phyloP scores from a whole-genome alignment of 2,797 vertebrate genomes.

The Naso thynnoides region DNA sequence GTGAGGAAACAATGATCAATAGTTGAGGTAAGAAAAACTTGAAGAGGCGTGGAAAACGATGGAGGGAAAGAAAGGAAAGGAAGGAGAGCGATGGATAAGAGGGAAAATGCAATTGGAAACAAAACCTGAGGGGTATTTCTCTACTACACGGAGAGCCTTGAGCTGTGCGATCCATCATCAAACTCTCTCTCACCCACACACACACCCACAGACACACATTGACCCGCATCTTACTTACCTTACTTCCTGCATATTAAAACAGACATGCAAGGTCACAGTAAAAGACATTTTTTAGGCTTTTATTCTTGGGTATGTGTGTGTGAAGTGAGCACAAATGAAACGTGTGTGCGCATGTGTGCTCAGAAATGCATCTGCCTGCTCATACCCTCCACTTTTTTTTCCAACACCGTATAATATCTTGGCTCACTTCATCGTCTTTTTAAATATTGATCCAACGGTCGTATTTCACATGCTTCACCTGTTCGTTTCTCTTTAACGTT shows the following conservation, averaged over 20 bases:
- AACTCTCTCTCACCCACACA: background rate
- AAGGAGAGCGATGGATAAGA: conserved; percentile 17
- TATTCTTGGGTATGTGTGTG: conserved; percentile 5
- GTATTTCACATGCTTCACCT: conserved; percentile 9
- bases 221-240: too few relatives aligned
- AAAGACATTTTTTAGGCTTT: conserved; percentile 8
- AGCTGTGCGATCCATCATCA: conserved; percentile 48
- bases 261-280: conserved; percentile 37
- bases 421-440: conserved; percentile 1
- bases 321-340: conserved; percentile 12
- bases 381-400: conserved; percentile 4
- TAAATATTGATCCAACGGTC: conserved; percentile 2
- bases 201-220: background rate
- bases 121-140: conserved; percentile 25
- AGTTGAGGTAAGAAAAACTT: background rate
- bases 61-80: background rate
- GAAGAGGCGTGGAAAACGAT: background rate
- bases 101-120: conserved; percentile 6
- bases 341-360: background rate
- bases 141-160: conserved; percentile 12
- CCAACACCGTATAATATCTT: background rate
- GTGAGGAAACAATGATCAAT: conserved; percentile 13
- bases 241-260: conserved; percentile 28
- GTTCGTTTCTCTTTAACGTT: conserved; percentile 12
- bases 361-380: background rate